phyloP scores from a whole-genome alignment of 2,888 invertebrate genomes.

The Cantharis rustica region DNA sequence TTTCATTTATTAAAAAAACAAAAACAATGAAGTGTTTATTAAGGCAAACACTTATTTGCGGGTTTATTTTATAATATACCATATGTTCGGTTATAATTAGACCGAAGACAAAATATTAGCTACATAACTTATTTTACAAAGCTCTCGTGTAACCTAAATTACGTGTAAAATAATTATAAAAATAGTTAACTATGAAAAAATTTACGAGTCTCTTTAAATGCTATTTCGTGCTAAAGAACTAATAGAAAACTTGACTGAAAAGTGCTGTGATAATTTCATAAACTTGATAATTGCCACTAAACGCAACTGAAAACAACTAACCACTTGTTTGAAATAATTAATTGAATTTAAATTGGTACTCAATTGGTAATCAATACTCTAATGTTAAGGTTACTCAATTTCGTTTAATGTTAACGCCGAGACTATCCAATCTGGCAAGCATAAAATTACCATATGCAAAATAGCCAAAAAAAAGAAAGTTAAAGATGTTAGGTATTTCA shows the following conservation, averaged over 20 bases:
- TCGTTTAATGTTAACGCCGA: too few relatives aligned
- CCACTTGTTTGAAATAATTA: not conserved
- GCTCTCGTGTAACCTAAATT: not conserved
- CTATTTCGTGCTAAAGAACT: not conserved
- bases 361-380: not conserved
- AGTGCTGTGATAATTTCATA: not conserved
- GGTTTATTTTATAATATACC: not conserved
- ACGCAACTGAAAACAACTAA: not conserved
- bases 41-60: not conserved
- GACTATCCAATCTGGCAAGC: too few relatives aligned
- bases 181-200: not conserved
- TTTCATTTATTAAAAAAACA: not conserved
- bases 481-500: too few relatives aligned
- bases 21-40: not conserved
- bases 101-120: not conserved
- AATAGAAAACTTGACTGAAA: not conserved
- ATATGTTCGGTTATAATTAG: not conserved
- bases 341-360: not conserved
- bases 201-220: not conserved
- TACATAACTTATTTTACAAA: not conserved
- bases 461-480: too few relatives aligned
- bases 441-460: too few relatives aligned
- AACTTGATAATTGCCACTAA: not conserved
- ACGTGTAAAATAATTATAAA: not conserved
- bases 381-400: too few relatives aligned